Base-by-base conservation (phyloP, 2,797 vertebrate species). In the Pseudomugil tenellus region DNA sequence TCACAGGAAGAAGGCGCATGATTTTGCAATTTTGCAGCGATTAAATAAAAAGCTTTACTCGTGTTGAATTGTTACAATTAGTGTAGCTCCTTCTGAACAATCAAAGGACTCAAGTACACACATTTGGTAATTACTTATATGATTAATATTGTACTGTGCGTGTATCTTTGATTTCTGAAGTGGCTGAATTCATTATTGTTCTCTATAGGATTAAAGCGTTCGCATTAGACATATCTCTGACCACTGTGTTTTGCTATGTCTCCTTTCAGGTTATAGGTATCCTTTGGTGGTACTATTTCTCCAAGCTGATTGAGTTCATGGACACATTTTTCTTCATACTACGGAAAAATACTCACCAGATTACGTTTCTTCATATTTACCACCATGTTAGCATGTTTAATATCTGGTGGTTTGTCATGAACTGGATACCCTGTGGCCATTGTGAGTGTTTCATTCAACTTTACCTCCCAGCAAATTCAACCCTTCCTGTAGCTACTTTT, bases 401-500 rank as follows among this genome's bases (percentile, higher is more conserved):
- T 87, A 99, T 99, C 90, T 99, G 98, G 98, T 99, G 98, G 98
- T 99, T 99, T 43, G 98, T 98, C 72, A 96, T 99, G 96, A 99
- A 99, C 94, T 99, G 96, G 97, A 94, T 99, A 81, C 97, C 98
- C 71, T 98, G 97, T 57, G 98, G 98, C 86, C 98, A 99, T 77
- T 96, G 98, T 99, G 90, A 99, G 98, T 96, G 83, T 58, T 57
- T 56, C 7, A 43, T 53, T 16, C 48, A 60, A 62, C 72, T 74
- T 79, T 19, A 7, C 62, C 41, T 58, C 79, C 77, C 61, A 66
- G 61, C 72, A 60, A 74, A 41, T 74, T 67, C 32, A 63, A 52
- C 66, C 62, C 41, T 52, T 79, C 63, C 66, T 65, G 28, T 46
- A 63, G 58, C 64, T 65, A 59, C 64, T 57, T 65, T 57, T 54